A percentile compares a stretch with the other conserved stretches of the same genome.
These are phyloP conservation scores for Trachelus tabidus DNA, from an alignment of 2,888 invertebrate genomes.

Conservation along the genomic window DNA sequence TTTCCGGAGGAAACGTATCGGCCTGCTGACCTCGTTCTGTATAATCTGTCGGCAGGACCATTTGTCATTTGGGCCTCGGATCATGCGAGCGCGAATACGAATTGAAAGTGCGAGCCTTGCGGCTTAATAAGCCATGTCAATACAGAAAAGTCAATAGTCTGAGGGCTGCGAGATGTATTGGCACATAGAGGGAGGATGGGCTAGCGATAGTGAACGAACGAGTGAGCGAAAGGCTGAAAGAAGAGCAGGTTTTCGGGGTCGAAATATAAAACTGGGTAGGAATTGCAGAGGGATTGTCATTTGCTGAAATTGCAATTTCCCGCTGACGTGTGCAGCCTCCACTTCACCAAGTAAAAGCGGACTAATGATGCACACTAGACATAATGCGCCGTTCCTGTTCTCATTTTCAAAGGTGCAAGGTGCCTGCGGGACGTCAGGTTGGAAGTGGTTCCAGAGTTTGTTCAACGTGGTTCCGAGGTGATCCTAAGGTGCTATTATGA, in stretches of 20 bases:
- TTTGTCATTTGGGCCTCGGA: background rate
- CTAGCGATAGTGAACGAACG: slow-evolving; percentile 33
- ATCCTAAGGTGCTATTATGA: slow-evolving; percentile 81
- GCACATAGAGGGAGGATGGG: slow-evolving; percentile 3
- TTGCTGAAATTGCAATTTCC: slow-evolving; percentile 57
- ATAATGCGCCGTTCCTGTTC: slow-evolving; percentile 39
- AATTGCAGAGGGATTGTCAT: slow-evolving; percentile 43
- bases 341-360: slow-evolving; percentile 43
- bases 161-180: slow-evolving; percentile 3
- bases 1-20: background rate
- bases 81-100: slow-evolving; percentile 40
- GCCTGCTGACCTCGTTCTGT: background rate
- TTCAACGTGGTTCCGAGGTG: slow-evolving; percentile 76
- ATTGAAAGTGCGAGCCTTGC: slow-evolving; percentile 37
- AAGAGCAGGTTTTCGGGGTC: slow-evolving; percentile 9
- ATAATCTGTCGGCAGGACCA: background rate
- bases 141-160: slow-evolving; percentile 45
- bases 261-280: slow-evolving; percentile 4
- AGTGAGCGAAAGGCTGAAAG: slow-evolving; percentile 11
- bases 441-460: slow-evolving; percentile 76
- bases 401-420: slow-evolving; percentile 68
- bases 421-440: slow-evolving; percentile 79
- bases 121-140: slow-evolving; percentile 43
- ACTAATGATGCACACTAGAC: slow-evolving; percentile 56
- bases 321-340: slow-evolving; percentile 46